Evolutionary conservation across 2,888 invertebrate genomes (phyloP).

Genomic region (Himalopsyche kuldschensis): DNA sequence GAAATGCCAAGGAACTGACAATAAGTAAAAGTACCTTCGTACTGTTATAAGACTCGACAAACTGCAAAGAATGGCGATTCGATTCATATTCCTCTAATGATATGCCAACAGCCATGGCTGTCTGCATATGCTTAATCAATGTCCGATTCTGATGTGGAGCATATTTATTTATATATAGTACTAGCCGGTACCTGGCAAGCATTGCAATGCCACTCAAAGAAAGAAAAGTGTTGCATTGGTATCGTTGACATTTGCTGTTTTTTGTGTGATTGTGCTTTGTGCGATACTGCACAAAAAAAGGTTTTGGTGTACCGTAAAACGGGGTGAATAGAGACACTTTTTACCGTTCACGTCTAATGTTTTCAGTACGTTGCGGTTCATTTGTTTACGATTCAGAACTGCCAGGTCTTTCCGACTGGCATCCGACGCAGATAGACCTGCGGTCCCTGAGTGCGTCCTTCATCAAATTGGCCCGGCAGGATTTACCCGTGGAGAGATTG

Average conservation of each 20-base stretch:
- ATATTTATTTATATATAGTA: no score
- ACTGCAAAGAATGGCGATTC: neutral
- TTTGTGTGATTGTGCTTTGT: no score
- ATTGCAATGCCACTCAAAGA: no score
- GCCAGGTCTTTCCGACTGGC: conserved; percentile 71
- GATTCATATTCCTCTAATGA: neutral
- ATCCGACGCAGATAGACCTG: conserved; percentile 72
- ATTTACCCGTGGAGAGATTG: conserved; percentile 73
- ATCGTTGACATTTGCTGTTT: no score
- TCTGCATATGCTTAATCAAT: no score
- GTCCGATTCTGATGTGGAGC: no score
- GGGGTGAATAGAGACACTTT: no score
- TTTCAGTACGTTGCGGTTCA: conserved; percentile 83
- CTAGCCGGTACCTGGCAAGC: no score
- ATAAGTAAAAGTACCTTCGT: neutral
- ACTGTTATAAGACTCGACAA: neutral
- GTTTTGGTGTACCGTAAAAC: no score
- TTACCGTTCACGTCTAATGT: neutral
- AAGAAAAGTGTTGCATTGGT: no score
- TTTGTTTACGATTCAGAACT: conserved; percentile 88
- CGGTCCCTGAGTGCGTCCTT: conserved; percentile 77
- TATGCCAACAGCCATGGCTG: no score
- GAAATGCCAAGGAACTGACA: neutral
- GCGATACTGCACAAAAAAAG: no score
- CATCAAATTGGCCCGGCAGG: conserved; percentile 66